Evolutionary conservation across 2,888 invertebrate genomes (phyloP).

Genomic region (Mystacides longicornis): DNA sequence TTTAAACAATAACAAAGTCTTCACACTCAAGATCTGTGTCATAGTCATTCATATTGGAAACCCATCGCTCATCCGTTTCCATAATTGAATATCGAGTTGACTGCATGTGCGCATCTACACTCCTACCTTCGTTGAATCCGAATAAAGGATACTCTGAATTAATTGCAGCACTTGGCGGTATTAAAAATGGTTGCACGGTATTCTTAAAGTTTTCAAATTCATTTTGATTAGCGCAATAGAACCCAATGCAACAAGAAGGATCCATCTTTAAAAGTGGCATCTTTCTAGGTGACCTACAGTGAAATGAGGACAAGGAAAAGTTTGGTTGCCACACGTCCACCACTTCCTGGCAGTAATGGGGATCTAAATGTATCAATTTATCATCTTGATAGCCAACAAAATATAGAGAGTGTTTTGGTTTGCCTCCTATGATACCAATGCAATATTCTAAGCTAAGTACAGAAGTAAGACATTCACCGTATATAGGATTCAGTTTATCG

Average conservation of each 20-base stretch:
- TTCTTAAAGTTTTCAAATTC: conserved; percentile 72
- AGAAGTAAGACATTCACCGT: conserved; percentile 74
- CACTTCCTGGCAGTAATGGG: conserved; percentile 89
- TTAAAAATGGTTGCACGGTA: conserved; percentile 54
- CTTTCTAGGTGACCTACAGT: conserved; percentile 80
- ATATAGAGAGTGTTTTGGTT: conserved; percentile 87
- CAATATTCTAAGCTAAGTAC: conserved; percentile 75
- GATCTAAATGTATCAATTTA: conserved; percentile 85
- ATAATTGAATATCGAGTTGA: conserved; percentile 49
- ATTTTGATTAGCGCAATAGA: conserved; percentile 69
- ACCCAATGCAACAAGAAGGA: conserved; percentile 87
- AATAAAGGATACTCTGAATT: conserved; percentile 75
- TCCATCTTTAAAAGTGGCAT: conserved; percentile 81
- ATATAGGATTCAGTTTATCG: conserved; percentile 77
- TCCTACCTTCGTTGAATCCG: conserved; percentile 67
- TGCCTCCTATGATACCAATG: conserved; percentile 87
- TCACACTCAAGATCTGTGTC: conserved; percentile 64
- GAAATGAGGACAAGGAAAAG: conserved; percentile 73
- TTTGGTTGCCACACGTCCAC: conserved; percentile 75
- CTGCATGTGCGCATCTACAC: conserved; percentile 50
- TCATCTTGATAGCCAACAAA: conserved; percentile 93
- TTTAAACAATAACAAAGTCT: conserved; percentile 63
- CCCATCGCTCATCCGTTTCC: conserved; percentile 48
- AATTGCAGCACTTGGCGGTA: conserved; percentile 41
- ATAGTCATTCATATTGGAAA: conserved; percentile 45